These are phyloP conservation scores for Thamnaconus septentrionalis DNA, from an alignment of 2,113 vertebrate species.

Conservation along the genomic window DNA sequence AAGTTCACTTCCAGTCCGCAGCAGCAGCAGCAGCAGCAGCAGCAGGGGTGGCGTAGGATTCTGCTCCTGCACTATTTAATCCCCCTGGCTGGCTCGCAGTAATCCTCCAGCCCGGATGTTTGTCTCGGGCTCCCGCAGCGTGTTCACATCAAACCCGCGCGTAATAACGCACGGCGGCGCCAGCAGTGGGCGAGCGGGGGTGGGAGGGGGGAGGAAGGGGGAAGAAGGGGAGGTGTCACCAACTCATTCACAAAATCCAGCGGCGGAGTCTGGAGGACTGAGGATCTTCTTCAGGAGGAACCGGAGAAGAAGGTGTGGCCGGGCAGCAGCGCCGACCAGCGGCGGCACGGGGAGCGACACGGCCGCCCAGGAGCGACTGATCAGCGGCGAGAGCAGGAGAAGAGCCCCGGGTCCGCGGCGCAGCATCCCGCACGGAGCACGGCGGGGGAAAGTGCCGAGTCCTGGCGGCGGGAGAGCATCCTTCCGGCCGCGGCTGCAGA, in stretches of 20 bases:
- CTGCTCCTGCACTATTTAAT: conserved; percentile 54
- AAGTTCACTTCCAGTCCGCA: too few species aligned
- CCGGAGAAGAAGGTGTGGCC: background rate
- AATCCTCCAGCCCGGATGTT: conserved; percentile 51
- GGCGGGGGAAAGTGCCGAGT: conserved; percentile 41
- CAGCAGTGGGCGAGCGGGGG: too few species aligned
- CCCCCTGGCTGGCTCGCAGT: conserved; percentile 33
- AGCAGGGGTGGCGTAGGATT: background rate
- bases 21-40: too few species aligned
- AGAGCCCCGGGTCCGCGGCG: conserved; percentile 27
- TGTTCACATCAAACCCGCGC: conserved; percentile 14
- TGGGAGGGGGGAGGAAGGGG: too few species aligned
- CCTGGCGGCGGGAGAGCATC: conserved; percentile 40
- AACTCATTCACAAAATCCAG: conserved; percentile 44
- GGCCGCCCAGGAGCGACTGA: conserved; percentile 43
- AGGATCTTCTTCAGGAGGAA: background rate
- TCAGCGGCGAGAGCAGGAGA: conserved; percentile 46
- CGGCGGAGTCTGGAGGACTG: conserved; percentile 3
- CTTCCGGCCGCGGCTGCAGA: conserved; percentile 3
- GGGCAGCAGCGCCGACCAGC: background rate
- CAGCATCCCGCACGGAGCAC: conserved; percentile 53
- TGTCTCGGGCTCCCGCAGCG: background rate
- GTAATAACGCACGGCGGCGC: too few species aligned
- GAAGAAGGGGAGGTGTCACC: background rate
- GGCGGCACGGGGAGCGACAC: conserved; percentile 12